Evolutionary conservation across 1,140 invertebrate species (phyloP), one percentile per base, ranked within the genome.

Genomic region (Chionoecetes opilio): DNA sequence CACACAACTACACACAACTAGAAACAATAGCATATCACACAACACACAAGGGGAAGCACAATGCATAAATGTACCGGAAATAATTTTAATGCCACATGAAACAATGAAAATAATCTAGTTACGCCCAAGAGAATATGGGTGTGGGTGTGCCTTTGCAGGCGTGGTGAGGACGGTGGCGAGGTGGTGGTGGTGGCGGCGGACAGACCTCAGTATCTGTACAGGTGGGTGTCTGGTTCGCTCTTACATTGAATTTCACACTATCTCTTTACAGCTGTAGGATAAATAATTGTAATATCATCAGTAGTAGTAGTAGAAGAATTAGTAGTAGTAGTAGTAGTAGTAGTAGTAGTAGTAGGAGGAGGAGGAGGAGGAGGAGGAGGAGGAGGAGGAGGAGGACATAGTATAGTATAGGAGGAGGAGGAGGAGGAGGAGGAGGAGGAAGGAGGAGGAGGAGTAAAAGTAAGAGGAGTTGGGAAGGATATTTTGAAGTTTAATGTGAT

Each of bases 161-260:
- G 21, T 82, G 63, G 87, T 91, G 87, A 1, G 93, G 87, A 29
- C 38, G 82, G 31, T 94, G 14, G 88, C 46, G 34, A n/a, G n/a
- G 29, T 94, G 14, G 63, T 94, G 37, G 82, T 94, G 37, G 34
- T 94, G 75, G 93, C 93, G 11, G 87, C 32, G 0, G 31, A 37
- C 29, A n/a, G 93, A 84, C 93, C 93, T 91, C 93, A 82, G 14
- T 94, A 94, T 38, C 46, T 94, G 35, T 94, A 90, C 53, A 94
- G 93, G 93, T 94, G 9, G 82, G 85, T 75, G 3, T 91, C 26
- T 11, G 29, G 5, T 46, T 53, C 29, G 6, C n/a, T 75, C 0
- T n/a, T 17, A 21, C 63, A 35, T 17, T 26, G n/a, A n/a, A n/a
- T n/a, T n/a, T n/a, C n/a, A n/a, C n/a, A n/a, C n/a, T n/a, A n/a